These are phyloP conservation scores for Pheosia gnoma DNA, from an alignment of 2,888 invertebrate species.

Conservation along the genomic window DNA sequence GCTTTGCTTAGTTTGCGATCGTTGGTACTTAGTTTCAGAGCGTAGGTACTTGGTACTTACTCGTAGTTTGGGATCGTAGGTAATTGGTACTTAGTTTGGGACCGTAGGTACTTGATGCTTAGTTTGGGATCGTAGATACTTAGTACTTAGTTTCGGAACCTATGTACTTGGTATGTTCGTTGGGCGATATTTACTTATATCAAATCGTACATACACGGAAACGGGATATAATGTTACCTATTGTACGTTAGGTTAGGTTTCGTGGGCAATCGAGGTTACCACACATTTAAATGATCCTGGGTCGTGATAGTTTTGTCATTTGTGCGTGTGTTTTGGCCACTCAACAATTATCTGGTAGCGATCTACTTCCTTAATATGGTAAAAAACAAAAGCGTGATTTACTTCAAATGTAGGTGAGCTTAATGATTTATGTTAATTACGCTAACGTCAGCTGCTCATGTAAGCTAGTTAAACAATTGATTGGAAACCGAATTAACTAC, in stretches of 20 bases:
- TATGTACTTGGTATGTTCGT: too few species aligned
- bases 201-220: neutral
- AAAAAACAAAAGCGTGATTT: neutral
- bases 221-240: neutral
- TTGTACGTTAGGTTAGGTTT: neutral
- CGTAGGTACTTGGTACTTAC: too few species aligned
- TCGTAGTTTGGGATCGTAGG: too few species aligned
- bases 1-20: too few species aligned
- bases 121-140: too few species aligned
- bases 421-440: neutral
- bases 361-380: neutral
- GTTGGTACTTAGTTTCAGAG: too few species aligned
- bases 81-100: too few species aligned
- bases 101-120: too few species aligned
- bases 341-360: neutral
- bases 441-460: neutral
- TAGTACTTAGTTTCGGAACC: too few species aligned
- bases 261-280: neutral
- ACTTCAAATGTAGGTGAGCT: neutral
- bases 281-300: neutral
- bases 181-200: neutral
- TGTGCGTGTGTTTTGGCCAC: neutral
- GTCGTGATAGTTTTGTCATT: slow-evolving; percentile 1
- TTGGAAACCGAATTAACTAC: neutral
- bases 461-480: neutral